Evolutionary conservation across 2,797 vertebrate genomes (phyloP).

Genomic region (Darevskia mixta): DNA sequence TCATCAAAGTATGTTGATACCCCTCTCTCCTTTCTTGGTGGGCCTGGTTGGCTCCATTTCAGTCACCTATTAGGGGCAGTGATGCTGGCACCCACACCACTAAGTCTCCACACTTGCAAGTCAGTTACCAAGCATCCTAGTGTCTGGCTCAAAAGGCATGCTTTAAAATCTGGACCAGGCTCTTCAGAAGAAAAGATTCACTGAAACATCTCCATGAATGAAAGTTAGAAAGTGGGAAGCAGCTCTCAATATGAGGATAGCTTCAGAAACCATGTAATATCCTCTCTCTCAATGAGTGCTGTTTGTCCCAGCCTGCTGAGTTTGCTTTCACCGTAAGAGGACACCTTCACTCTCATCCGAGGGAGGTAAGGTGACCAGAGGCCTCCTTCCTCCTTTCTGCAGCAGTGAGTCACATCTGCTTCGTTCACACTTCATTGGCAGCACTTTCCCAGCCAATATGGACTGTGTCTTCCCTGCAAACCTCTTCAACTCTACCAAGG

Average conservation of each 20-base stretch:
- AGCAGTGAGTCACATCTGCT: constrained; percentile 15
- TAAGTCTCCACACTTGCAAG: background rate
- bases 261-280: rapidly evolving
- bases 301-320: background rate
- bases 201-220: background rate
- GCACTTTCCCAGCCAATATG: background rate
- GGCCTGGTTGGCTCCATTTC: background rate
- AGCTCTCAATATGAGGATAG: background rate
- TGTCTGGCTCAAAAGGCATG: too few relatives aligned
- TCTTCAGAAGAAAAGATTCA: background rate
- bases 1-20: too few relatives aligned
- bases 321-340: rapidly evolving
- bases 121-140: background rate
- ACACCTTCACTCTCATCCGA: background rate
- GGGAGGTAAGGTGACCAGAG: background rate
- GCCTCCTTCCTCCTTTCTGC: background rate
- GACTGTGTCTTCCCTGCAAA: rapidly evolving
- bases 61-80: background rate
- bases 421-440: background rate
- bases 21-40: too few relatives aligned
- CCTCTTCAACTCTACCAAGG: background rate
- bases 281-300: background rate
- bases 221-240: background rate
- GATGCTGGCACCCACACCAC: background rate
- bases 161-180: background rate